These are phyloP conservation scores for Chrysodeixis includens DNA, from an alignment of 2,888 invertebrate genomes.

Conservation along the genomic window DNA sequence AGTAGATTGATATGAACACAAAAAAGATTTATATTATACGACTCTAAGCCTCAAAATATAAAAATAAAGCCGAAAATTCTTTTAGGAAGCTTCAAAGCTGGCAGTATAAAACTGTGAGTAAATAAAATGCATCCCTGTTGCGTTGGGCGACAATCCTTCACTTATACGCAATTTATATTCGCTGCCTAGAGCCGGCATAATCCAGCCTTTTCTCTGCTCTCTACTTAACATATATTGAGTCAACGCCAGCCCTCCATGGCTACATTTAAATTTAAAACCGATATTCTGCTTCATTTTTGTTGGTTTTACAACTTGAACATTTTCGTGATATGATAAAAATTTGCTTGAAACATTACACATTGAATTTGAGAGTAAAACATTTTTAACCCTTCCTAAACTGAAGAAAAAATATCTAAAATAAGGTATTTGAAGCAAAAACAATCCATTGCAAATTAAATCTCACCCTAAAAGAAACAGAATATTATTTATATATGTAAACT, in stretches of 20 bases:
- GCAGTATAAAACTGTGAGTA: slow-evolving; percentile 57
- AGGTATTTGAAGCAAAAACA: neutral
- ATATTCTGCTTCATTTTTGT: slow-evolving; percentile 61
- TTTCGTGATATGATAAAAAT: neutral
- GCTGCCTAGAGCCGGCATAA: slow-evolving; percentile 76
- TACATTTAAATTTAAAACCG: slow-evolving; percentile 71
- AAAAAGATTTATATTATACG: slow-evolving; percentile 12
- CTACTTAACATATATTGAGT: slow-evolving; percentile 64
- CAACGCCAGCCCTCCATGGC: slow-evolving; percentile 63
- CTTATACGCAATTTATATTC: slow-evolving; percentile 84
- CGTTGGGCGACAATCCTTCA: slow-evolving; percentile 76
- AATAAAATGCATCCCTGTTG: slow-evolving; percentile 63
- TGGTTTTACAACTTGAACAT: slow-evolving; percentile 34
- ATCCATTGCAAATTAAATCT: neutral
- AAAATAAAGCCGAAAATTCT: slow-evolving; percentile 42
- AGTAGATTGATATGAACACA: slow-evolving; percentile 7
- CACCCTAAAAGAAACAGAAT: neutral
- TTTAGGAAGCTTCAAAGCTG: slow-evolving; percentile 35
- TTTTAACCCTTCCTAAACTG: neutral
- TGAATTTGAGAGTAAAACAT: neutral
- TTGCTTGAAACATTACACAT: neutral
- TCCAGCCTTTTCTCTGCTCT: slow-evolving; percentile 71
- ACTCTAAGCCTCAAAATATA: slow-evolving; percentile 32
- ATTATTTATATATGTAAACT: neutral
- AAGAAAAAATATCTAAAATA: neutral